Evolutionary conservation across 2,113 vertebrate genomes (phyloP).

Genomic region (Daphoenositta chrysoptera): DNA sequence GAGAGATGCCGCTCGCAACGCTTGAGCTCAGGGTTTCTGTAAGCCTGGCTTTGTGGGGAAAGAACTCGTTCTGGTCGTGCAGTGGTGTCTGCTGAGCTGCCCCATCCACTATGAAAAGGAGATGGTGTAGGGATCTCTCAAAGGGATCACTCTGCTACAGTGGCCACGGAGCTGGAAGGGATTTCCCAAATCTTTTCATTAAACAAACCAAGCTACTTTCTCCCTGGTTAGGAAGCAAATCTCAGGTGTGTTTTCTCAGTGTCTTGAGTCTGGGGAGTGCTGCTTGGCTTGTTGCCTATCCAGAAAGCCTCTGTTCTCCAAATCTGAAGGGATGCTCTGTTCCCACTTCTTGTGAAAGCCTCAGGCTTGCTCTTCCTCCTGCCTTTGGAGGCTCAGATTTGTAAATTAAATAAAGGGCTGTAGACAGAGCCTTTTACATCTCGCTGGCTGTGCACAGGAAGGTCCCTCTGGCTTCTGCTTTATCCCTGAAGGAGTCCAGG

Average conservation of each 20-base stretch:
- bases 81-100: background rate
- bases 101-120: background rate
- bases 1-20: background rate
- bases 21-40: background rate
- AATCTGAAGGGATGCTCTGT: slow-evolving; percentile 34
- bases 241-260: background rate
- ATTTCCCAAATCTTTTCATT: background rate
- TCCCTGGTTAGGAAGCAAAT: background rate
- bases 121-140: background rate
- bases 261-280: slow-evolving; percentile 4
- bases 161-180: background rate
- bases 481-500: background rate
- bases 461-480: background rate
- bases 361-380: background rate
- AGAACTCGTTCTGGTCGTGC: background rate
- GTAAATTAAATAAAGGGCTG: background rate
- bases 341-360: background rate
- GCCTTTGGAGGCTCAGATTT: background rate
- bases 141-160: background rate
- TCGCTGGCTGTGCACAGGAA: background rate
- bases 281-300: slow-evolving; percentile 28
- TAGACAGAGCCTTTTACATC: background rate
- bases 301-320: background rate
- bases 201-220: background rate
- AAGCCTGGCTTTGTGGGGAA: background rate